Evolutionary conservation across 2,113 vertebrate genomes (phyloP), one percentile per base, ranked within the genome.

Genomic region (Nycticorax nycticorax): DNA sequence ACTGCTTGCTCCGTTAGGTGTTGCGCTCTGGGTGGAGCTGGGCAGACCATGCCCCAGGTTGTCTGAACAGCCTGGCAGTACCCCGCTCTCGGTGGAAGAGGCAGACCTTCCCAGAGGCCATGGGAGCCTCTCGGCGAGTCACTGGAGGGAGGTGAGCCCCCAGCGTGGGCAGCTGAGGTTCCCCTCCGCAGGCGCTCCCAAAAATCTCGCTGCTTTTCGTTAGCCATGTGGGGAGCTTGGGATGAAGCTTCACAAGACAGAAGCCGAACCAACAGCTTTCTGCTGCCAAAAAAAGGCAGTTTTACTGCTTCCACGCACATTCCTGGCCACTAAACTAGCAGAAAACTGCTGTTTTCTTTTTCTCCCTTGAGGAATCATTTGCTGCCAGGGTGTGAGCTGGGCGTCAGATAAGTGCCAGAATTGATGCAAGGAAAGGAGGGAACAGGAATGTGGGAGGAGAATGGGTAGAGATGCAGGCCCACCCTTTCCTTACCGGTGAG

Each of bases 1-100:
- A 1, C n/a, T 32, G 23, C 41, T 68, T 1, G 0, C 63, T 84
- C 14, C 0, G 0, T 32, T 14, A 6, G 18, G 7, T 9, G 20
- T 9, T n/a, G 6, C 43, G 78, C 68, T 45, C 2, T 1, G 21
- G 43, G 37, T 28, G 48, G 43, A 80, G 37, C 21, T 14, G 3
- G 39, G 62, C 78, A 56, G 63, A 9, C 48, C 33, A 0, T 66
- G 53, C 48, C 63, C 27, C 48, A 18, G 39, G 6, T 37, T 41
- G 32, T 27, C 50, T 33, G 33, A 81, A 14, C 18, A 64, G 53
- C 76, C 30, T 22, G 56, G 60, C 60, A 8, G 8, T 45, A 7
- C 48, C 33, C 21, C 55, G 56, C 59, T 62, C 39, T n/a, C 3
- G 14, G 30, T 37, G 69, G n/a, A 21, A 37, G 66, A 43, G 43